Percentiles rank a stretch among this genome's conserved stretches.
Conservation (phyloP, 2,113 vertebrate species). For the Sitta europaea region DNA sequence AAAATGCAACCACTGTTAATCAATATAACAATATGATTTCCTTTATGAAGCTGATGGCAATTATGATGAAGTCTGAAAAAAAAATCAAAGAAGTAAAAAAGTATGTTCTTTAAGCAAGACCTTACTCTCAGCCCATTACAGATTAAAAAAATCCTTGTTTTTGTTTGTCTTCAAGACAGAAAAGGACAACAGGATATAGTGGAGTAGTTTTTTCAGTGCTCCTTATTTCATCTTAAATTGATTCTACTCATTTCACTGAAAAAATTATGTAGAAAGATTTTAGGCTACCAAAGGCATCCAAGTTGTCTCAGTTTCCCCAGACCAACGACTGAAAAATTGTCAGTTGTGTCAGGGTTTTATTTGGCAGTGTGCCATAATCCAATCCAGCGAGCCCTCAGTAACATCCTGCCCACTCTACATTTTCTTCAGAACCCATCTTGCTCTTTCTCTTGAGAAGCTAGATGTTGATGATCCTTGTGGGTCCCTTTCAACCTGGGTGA, state of each 20-base stretch:
- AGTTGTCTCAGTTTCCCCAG: not conserved
- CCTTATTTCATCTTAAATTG: not conserved
- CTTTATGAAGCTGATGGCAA: conserved; percentile 21
- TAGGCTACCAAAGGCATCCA: not conserved
- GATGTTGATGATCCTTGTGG: not conserved
- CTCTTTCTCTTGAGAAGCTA: not conserved
- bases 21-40: conserved; percentile 55
- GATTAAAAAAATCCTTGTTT: not conserved
- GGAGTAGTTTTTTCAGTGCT: not conserved
- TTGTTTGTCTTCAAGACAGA: not conserved
- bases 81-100: not conserved
- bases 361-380: not conserved
- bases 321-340: not conserved
- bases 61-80: conserved; percentile 24
- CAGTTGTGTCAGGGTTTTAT: not conserved
- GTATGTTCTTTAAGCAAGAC: not conserved
- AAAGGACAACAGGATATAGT: not conserved
- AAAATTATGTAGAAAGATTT: not conserved
- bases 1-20: conserved; percentile 63
- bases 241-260: not conserved
- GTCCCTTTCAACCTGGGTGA: not conserved
- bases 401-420: too few species aligned
- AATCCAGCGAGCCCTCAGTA: not conserved
- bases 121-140: not conserved
- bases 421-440: not conserved